phyloP scores from a whole-genome alignment of 2,888 invertebrate species.

The Cepaea hortensis region DNA sequence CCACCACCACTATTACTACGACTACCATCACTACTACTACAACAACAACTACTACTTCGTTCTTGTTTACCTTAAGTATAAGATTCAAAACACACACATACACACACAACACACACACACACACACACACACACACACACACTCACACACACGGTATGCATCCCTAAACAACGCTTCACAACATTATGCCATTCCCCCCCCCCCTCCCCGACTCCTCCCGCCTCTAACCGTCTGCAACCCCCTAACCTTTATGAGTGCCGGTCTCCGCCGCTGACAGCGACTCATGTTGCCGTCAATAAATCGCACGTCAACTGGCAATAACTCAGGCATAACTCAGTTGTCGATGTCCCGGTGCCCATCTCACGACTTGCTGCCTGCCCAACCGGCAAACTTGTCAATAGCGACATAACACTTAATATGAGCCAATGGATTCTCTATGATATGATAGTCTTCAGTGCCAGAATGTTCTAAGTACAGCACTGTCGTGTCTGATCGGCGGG shows the following conservation, averaged over 20 bases:
- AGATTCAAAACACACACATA: too few species aligned
- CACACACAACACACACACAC: too few species aligned
- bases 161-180: background rate
- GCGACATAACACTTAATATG: constrained; percentile 40
- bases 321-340: constrained; percentile 32
- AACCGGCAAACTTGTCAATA: constrained; percentile 32
- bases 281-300: constrained; percentile 34
- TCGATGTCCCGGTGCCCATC: constrained; percentile 28
- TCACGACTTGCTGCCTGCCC: background rate
- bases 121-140: too few species aligned
- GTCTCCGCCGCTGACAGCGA: constrained; percentile 22
- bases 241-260: background rate
- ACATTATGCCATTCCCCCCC: background rate
- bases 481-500: background rate
- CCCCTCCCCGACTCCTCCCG: too few species aligned
- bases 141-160: too few species aligned
- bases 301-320: constrained; percentile 33
- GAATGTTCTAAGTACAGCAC: background rate
- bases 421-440: constrained; percentile 33
- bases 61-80: too few species aligned
- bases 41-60: too few species aligned
- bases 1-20: too few species aligned
- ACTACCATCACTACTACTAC: too few species aligned
- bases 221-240: background rate
- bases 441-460: constrained; percentile 11